Base-by-base conservation (phyloP, 2,797 vertebrate species). In the Knipowitschia caucasica region DNA sequence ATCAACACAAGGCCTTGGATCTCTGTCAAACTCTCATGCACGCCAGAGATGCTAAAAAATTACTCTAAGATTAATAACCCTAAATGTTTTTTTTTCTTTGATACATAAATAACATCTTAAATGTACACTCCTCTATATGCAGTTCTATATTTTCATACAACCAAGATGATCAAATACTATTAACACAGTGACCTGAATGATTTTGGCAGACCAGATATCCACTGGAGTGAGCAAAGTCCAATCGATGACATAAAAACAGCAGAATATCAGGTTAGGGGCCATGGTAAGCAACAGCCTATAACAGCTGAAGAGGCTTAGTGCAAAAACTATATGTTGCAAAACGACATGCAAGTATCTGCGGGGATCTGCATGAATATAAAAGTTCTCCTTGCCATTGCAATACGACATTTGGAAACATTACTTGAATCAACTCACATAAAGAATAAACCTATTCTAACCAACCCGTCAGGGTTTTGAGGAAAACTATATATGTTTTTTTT, bases 141-240 rank as follows among this genome's bases (percentile, higher is more conserved):
- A 64, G 45, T 27, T 82, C 65, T 71, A 68, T 50, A 26, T 78
- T 42, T 64, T 82, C 73, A 81, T 79, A 81, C 64, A 69, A 68
- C 71, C 76, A 82, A 77, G 73, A 79, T 62, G 71, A 74, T 73
- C 53, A 71, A 81, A 82, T 72, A 33, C 30, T 33, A 77, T 56
- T 67, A 73, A 82, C 65, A 85, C 62, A 77, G 71, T 84, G 79
- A 89, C 85, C 85, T 84, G 80, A 86, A 88, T 83, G 81, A 78
- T 81, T 86, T 83, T 86, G 84, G 86, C 81, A 79, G 64, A 59
- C 72, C 79, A 88, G 80, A 82, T 76, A 79, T 65, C 69, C 73
- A 56, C 60, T 59, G 64, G 43, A 59, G 61, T 75, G 26, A 67
- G 40, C 43, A 63, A 59, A 54, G 65, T 44, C 54, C 43, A 42